Percentiles rank a stretch among this genome's conserved stretches.
Evolutionary conservation across 1,140 invertebrate genomes (phyloP).

Genomic region (Thaumatotibia leucotreta): DNA sequence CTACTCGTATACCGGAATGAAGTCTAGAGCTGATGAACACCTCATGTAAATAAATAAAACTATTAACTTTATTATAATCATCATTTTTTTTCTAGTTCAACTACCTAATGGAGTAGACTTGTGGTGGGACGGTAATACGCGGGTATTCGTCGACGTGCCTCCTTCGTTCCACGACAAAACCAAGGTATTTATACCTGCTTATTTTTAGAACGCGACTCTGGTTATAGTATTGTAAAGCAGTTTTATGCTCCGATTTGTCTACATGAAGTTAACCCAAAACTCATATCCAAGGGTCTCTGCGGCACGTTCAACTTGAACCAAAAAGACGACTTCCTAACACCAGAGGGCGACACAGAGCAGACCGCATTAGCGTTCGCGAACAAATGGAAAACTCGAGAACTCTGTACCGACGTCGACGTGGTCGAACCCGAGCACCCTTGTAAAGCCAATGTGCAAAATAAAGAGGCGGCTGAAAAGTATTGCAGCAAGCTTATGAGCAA

Average conservation of each 20-base stretch:
- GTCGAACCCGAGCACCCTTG: conserved; percentile 82
- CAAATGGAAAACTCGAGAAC: conserved; percentile 90
- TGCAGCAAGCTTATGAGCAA: conserved; percentile 83
- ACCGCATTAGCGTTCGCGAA: conserved; percentile 87
- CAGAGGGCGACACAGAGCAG: conserved; percentile 88
- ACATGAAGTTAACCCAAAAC: no score
- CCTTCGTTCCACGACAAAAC: conserved; percentile 82
- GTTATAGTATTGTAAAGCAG: neutral
- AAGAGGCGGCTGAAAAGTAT: conserved; percentile 81
- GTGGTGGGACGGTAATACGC: conserved; percentile 90
- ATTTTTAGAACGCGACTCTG: neutral
- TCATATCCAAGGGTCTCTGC: conserved; percentile 92
- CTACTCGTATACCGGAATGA: no score
- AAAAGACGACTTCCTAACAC: conserved; percentile 92
- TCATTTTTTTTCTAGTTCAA: conserved; percentile 77
- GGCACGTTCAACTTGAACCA: conserved; percentile 93
- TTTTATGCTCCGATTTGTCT: no score
- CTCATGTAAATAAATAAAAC: no score
- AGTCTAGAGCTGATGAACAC: no score
- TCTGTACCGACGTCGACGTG: conserved; percentile 80
- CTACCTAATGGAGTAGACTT: conserved; percentile 86
- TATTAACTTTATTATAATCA: no score
- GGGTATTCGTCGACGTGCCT: conserved; percentile 89
- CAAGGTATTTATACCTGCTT: conserved; percentile 42
- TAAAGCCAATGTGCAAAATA: conserved; percentile 82